Conservation (phyloP, 2,888 invertebrate species). For the Pachycephus smyrnensis region DNA sequence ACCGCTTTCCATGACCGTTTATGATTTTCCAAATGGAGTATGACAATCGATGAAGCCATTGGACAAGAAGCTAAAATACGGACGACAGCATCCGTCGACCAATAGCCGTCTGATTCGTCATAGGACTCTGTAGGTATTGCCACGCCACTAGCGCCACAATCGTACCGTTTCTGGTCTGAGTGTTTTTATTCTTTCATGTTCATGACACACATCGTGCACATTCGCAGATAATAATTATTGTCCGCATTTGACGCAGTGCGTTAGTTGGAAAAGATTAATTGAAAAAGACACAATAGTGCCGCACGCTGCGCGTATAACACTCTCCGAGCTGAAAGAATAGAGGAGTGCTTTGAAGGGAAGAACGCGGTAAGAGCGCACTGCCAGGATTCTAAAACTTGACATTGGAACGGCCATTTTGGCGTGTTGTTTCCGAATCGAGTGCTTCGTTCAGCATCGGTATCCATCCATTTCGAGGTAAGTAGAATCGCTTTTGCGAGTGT, state of each 20-base stretch:
- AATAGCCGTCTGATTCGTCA: not conserved
- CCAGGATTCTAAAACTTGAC: constrained; percentile 36
- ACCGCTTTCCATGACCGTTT: not conserved
- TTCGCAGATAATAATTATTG: constrained; percentile 42
- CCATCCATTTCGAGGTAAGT: constrained; percentile 61
- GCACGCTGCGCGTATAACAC: constrained; percentile 34
- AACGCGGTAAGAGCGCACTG: constrained; percentile 40
- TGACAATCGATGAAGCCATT: not conserved
- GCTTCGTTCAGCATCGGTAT: constrained; percentile 58
- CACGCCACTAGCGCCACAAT: constrained; percentile 35
- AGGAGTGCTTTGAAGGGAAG: constrained; percentile 30
- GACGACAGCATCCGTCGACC: not conserved
- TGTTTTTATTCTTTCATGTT: constrained; percentile 45
- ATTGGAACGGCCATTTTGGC: constrained; percentile 71
- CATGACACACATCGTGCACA: constrained; percentile 51
- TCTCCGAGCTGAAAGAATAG: constrained; percentile 20
- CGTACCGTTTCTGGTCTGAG: constrained; percentile 42
- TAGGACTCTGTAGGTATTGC: constrained; percentile 11
- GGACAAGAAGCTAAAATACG: not conserved
- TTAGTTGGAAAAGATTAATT: constrained; percentile 50
- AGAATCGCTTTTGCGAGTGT: constrained; percentile 13
- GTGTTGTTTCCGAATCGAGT: constrained; percentile 61
- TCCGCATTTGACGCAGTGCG: constrained; percentile 61
- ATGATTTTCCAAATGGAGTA: not conserved
- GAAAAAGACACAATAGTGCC: constrained; percentile 38